phyloP scores from a whole-genome alignment of 64 coral and sea anemone species.

The Montipora capricornis region DNA sequence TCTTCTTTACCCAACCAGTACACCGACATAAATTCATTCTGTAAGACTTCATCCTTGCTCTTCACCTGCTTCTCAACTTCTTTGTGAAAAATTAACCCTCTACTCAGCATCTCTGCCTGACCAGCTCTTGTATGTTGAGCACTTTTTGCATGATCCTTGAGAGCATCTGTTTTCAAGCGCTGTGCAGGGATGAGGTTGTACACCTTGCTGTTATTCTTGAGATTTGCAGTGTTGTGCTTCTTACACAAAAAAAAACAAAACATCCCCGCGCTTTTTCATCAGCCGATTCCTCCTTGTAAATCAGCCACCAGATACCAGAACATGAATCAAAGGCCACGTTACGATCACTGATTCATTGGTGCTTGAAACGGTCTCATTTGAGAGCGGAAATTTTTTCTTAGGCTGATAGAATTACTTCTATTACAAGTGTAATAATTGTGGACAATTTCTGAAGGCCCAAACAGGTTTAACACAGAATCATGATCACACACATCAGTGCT shows the following conservation, averaged over 20 bases:
- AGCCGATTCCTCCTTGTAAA: slow-evolving; percentile 30
- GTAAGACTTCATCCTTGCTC: slow-evolving; percentile 47
- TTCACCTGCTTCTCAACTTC: slow-evolving; percentile 7
- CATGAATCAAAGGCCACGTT: slow-evolving; percentile 40
- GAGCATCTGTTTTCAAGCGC: slow-evolving; percentile 48
- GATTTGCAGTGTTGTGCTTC: slow-evolving; percentile 44
- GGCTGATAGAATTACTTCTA: slow-evolving; percentile 17
- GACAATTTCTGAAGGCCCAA: not conserved
- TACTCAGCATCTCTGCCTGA: slow-evolving; percentile 12
- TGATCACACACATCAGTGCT: not conserved
- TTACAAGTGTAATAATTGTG: slow-evolving; percentile 38
- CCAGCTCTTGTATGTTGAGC: slow-evolving; percentile 42
- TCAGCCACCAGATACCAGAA: slow-evolving; percentile 29
- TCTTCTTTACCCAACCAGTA: slow-evolving; percentile 72
- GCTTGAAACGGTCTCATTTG: not conserved
- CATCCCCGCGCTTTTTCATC: slow-evolving; percentile 27
- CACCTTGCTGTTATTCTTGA: slow-evolving; percentile 29
- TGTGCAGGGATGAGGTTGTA: slow-evolving; percentile 1
- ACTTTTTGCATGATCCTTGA: slow-evolving; percentile 40
- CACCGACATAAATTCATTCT: slow-evolving; percentile 50
- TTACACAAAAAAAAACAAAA: slow-evolving; percentile 39
- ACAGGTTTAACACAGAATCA: not conserved
- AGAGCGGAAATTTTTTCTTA: slow-evolving; percentile 4
- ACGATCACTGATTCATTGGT: slow-evolving; percentile 1
- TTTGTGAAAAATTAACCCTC: slow-evolving; percentile 38